Evolutionary conservation across 2,113 vertebrate species (phyloP).

Genomic region (Aplodontia rufa): DNA sequence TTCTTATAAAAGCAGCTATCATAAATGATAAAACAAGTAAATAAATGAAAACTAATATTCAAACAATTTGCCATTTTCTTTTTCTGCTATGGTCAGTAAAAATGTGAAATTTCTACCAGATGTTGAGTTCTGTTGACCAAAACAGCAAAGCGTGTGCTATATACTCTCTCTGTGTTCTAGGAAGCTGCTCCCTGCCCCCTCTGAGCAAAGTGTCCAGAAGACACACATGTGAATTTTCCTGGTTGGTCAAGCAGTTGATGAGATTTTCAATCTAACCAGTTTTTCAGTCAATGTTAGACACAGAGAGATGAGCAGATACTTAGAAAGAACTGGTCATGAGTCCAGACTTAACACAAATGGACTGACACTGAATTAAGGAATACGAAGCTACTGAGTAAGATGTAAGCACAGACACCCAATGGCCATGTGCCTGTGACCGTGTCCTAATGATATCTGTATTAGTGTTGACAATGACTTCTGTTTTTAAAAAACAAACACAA

Average conservation of each 20-base stretch:
- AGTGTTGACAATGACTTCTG: not conserved
- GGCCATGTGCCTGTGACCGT: not conserved
- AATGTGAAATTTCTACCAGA: not conserved
- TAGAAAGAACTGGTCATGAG: not conserved
- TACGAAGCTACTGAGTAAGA: not conserved
- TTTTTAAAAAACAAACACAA: not conserved
- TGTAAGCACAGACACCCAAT: fast-evolving
- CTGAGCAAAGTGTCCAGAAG: not conserved
- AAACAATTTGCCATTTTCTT: not conserved
- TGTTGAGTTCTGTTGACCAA: not conserved
- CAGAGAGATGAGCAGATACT: not conserved
- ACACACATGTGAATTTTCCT: not conserved
- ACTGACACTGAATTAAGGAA: not conserved
- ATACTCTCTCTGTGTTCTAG: too few species aligned
- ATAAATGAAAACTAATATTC: not conserved
- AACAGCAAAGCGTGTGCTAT: fast-evolving
- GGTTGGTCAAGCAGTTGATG: not conserved
- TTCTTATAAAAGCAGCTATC: not conserved
- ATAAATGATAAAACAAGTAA: not conserved
- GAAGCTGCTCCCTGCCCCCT: not conserved
- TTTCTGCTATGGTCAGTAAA: not conserved
- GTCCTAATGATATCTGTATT: not conserved
- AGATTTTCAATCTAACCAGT: not conserved
- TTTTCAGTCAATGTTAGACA: not conserved
- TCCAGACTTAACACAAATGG: not conserved